Percentiles rank a stretch among this genome's conserved stretches.
phyloP scores from a whole-genome alignment of 2,797 vertebrate genomes.

The Chiropotes sagulatus region DNA sequence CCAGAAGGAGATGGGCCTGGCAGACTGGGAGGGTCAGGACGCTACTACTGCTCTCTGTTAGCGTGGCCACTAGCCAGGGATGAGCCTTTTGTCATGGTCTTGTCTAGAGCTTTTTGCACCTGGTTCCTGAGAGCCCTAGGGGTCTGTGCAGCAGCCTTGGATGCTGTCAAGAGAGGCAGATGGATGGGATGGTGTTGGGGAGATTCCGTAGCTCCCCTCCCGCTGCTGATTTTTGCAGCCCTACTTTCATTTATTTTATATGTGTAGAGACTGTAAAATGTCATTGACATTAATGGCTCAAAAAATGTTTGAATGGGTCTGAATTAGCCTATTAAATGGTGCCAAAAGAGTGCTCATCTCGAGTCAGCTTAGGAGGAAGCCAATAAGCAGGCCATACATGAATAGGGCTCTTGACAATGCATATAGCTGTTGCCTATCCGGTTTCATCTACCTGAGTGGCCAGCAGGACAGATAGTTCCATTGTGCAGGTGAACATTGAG shows the following conservation, averaged over 20 bases:
- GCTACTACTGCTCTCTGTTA: not conserved
- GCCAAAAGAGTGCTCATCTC: not conserved
- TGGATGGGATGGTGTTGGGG: too few relatives aligned
- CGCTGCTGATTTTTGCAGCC: not conserved
- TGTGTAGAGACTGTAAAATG: not conserved
- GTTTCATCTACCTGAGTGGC: rapidly evolving
- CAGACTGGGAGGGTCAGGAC: too few relatives aligned
- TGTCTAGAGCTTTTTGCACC: not conserved
- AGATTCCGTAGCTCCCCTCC: too few relatives aligned
- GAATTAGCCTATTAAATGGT: not conserved
- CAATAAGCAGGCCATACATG: not conserved
- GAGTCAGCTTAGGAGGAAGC: not conserved
- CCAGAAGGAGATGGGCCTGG: not conserved
- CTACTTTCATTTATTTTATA: not conserved
- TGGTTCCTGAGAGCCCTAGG: not conserved
- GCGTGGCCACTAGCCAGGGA: not conserved
- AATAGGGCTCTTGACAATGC: not conserved
- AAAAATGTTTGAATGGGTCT: not conserved
- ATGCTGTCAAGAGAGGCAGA: not conserved
- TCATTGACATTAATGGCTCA: not conserved
- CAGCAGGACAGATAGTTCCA: not conserved
- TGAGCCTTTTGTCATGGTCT: not conserved
- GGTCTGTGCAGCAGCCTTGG: not conserved
- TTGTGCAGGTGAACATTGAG: not conserved
- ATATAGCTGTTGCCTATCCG: not conserved